A percentile compares a stretch with the other conserved stretches of the same genome.
These are phyloP conservation scores for Protonemura montana DNA, from an alignment of 2,888 invertebrate genomes.

Conservation along the genomic window DNA sequence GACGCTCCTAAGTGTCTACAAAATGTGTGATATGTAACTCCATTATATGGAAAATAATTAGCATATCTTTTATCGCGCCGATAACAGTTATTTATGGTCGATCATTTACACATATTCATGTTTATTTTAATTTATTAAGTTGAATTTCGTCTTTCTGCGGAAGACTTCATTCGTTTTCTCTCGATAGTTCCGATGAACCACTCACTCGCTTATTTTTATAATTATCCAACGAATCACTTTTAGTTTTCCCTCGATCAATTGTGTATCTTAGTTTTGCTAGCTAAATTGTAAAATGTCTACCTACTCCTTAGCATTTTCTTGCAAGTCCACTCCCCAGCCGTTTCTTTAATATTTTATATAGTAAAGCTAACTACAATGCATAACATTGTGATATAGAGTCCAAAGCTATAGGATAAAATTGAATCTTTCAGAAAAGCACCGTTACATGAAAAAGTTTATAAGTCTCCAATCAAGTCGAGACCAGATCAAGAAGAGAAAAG, in stretches of 20 bases:
- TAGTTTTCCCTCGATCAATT: background rate
- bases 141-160: background rate
- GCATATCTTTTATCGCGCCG: background rate
- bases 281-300: background rate
- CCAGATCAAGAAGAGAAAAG: background rate
- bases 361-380: constrained; percentile 7
- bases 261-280: background rate
- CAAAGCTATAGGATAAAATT: background rate
- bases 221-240: constrained; percentile 2
- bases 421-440: background rate
- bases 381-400: background rate
- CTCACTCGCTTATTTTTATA: background rate
- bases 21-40: background rate
- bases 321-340: background rate
- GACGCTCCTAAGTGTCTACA: background rate
- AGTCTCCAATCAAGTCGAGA: background rate
- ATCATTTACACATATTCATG: background rate
- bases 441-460: background rate
- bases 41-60: background rate
- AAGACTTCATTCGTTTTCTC: background rate
- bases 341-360: background rate
- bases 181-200: background rate
- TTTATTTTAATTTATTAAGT: background rate
- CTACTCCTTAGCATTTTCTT: background rate
- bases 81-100: background rate